A percentile compares a stretch with the other conserved stretches of the same genome.
Evolutionary conservation across 2,888 invertebrate genomes (phyloP).

Genomic region (Lasioglossum vierecki): DNA sequence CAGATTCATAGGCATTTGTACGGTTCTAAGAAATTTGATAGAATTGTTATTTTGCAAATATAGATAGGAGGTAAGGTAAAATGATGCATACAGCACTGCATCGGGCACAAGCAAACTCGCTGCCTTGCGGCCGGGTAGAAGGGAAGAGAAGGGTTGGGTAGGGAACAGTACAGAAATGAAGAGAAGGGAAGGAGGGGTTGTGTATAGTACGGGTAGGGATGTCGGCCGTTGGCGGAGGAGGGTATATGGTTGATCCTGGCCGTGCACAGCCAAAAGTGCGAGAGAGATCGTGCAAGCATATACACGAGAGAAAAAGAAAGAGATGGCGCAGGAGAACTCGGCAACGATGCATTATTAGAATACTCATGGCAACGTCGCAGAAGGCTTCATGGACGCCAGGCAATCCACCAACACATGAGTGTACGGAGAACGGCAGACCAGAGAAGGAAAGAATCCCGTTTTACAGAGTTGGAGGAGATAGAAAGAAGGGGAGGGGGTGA

Average conservation of each 20-base stretch:
- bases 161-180: slow-evolving; percentile 57
- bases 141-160: slow-evolving; percentile 59
- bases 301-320: slow-evolving; percentile 51
- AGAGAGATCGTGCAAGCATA: slow-evolving; percentile 52
- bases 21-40: not conserved
- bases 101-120: slow-evolving; percentile 71
- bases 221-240: slow-evolving; percentile 60
- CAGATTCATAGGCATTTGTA: not conserved
- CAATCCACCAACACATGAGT: slow-evolving; percentile 79
- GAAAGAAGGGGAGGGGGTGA: slow-evolving; percentile 62
- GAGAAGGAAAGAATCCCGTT: slow-evolving; percentile 83
- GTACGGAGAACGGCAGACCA: slow-evolving; percentile 80
- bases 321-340: slow-evolving; percentile 58
- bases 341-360: slow-evolving; percentile 71
- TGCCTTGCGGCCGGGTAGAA: slow-evolving; percentile 68
- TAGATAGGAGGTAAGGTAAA: slow-evolving; percentile 4
- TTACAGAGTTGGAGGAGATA: slow-evolving; percentile 71
- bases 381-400: slow-evolving; percentile 77
- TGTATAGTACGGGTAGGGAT: slow-evolving; percentile 62
- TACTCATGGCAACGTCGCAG: slow-evolving; percentile 74
- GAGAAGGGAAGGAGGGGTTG: slow-evolving; percentile 42
- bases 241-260: slow-evolving; percentile 72
- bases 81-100: slow-evolving; percentile 72
- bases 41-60: slow-evolving; percentile 13
- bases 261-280: slow-evolving; percentile 47